A percentile compares a stretch with the other conserved stretches of the same genome.
Evolutionary conservation across 2,888 invertebrate genomes (phyloP).

Genomic region (Pyrochroa serraticornis): DNA sequence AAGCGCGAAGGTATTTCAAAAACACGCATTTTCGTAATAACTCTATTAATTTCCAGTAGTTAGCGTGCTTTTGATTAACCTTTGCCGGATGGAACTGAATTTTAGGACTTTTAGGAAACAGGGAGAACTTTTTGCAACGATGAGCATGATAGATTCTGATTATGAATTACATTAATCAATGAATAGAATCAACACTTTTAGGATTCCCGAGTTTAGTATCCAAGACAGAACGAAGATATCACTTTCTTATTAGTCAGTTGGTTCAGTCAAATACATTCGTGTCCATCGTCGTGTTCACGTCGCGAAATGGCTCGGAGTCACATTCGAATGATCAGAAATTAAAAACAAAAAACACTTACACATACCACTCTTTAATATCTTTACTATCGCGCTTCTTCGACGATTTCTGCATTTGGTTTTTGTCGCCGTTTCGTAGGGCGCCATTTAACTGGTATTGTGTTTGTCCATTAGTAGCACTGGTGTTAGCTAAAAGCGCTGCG

Average conservation of each 20-base stretch:
- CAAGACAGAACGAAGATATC: conserved; percentile 33
- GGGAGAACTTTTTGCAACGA: conserved; percentile 29
- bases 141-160: conserved; percentile 34
- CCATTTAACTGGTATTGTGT: conserved; percentile 59
- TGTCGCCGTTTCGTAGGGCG: conserved; percentile 62
- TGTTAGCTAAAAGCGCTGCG: conserved; percentile 74
- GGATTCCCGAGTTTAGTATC: conserved; percentile 16
- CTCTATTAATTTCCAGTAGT: too few relatives aligned
- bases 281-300: conserved; percentile 26
- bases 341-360: conserved; percentile 62
- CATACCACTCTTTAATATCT: conserved; percentile 97
- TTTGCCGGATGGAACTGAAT: too few relatives aligned
- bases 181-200: conserved; percentile 34
- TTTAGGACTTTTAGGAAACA: background rate
- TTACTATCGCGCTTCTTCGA: conserved; percentile 77
- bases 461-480: conserved; percentile 56
- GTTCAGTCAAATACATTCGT: conserved; percentile 20
- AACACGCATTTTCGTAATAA: too few relatives aligned
- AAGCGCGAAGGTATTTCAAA: background rate
- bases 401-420: conserved; percentile 54
- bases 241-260: conserved; percentile 30
- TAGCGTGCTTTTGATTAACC: too few relatives aligned
- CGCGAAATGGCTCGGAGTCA: conserved; percentile 41
- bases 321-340: conserved; percentile 17
- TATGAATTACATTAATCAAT: conserved; percentile 24